Evolutionary conservation across 2,888 invertebrate species (phyloP), one percentile per base, ranked within the genome.

Genomic region (Tipula confusa): DNA sequence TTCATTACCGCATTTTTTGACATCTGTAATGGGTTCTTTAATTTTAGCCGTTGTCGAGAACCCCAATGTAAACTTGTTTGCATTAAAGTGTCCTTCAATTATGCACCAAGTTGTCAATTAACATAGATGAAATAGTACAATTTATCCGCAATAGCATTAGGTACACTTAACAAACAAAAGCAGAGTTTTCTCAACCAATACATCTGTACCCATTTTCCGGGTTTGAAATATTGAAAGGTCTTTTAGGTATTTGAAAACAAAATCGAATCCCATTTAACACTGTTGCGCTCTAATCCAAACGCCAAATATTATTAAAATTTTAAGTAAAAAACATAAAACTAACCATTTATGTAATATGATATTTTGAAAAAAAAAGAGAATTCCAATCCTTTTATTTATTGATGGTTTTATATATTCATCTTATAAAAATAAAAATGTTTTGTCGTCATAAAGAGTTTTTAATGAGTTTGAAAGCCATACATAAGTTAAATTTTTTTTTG

Each of bases 331-430:
- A 9, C 64, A 64, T 64, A 64, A 64, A 64, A 64, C 24, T 64
- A 64, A 64, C 64, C 64, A 64, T 64, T 64, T 64, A 64, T 64
- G 64, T 64, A 64, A 64, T 64, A 24, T 64, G 24, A 64, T 64
- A 64, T 1, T 64, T 24, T 64, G 38, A 38, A n/a, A 15, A 64
- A 64, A 64, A 64, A 64, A 64, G 24, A 64, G 24, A 64, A 64
- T 64, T 15, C 33, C 9, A 64, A 64, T 64, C 64, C 24, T 64
- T 64, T 64, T 64, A 64, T 64, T 64, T 64, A 64, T 64, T 64
- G 64, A 64, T 64, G 64, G 64, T 64, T 64, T 24, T 64, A 64
- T 24, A 33, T n/a, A 43, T 43, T 43, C 43, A 64, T 64, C 64
- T 64, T 64, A 64, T 64, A 64, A 64, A 64, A 64, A 64, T 64